Evolutionary conservation across 2,888 invertebrate species (phyloP), one percentile per base, ranked within the genome.

Genomic region (Trichacis sp.): DNA sequence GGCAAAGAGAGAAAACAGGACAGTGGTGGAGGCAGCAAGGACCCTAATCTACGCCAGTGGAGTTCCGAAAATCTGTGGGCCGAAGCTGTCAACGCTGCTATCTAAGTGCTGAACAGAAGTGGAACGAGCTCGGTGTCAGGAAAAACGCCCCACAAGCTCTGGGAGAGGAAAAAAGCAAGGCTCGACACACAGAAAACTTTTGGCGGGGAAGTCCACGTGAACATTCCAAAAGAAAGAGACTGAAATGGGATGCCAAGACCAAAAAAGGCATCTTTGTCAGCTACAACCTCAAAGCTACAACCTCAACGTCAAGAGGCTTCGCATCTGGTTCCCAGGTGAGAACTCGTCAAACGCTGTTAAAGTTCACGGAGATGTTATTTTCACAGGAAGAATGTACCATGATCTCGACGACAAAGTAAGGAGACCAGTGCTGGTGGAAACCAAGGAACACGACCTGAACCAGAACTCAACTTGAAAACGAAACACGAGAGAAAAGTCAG

Each of bases 1-100:
- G n/a, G 56, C 54, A 0, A 66, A 70, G 15, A n/a, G 67, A 3
- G 62, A 69, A 8, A 70, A 68, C 29, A 43, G 72, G 0, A 70
- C 68, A 0, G 8, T 72, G 4, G 58, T 68, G 0, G 69, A 69
- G 33, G 52, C 60, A 0, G 70, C 67, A 1, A 40, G 69, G 9
- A 59, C 61, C 2, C 38, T 57, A 17, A 12, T 66, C 0, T 30
- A 40, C 9, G 52, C 49, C 0, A 18, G 18, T 1, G 45, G 30
- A 8, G 11, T 57, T 3, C 36, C 19, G 12, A 43, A 11, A 33
- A 49, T 1, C 15, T 63, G 14, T 56, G 47, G 57, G 59, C 45
- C n/a, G 51, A 48, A 36, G 53, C 46, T 1, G 50, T 58, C 9
- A 55, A 62, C 29, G 15, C 24, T 1, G 43, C 29, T 1, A 48